These are phyloP conservation scores for Fulica atra DNA, from an alignment of 2,113 vertebrate species.

Conservation along the genomic window DNA sequence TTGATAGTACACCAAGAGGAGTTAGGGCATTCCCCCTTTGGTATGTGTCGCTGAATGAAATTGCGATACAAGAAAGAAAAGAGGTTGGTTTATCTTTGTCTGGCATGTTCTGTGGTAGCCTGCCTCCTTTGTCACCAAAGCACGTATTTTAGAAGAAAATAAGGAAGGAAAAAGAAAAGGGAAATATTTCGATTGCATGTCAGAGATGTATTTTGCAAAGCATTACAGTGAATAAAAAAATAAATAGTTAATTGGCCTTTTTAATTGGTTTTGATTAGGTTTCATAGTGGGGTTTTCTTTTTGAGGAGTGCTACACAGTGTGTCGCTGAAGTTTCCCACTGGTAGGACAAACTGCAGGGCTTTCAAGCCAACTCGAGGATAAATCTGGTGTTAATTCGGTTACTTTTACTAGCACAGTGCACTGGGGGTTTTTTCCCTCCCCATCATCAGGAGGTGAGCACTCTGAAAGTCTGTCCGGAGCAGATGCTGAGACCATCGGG, in stretches of 20 bases:
- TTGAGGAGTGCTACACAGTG: background rate
- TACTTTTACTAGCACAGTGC: background rate
- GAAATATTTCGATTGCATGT: background rate
- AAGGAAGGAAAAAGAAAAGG: conserved; percentile 2
- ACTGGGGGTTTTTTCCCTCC: background rate
- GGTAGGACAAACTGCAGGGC: background rate
- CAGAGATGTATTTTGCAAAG: background rate
- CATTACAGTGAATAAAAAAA: background rate
- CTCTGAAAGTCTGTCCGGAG: background rate
- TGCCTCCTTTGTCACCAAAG: background rate
- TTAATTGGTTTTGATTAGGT: background rate
- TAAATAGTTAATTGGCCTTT: background rate
- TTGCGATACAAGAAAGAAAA: background rate
- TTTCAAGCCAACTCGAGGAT: background rate
- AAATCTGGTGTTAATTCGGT: background rate
- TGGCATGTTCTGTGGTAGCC: background rate
- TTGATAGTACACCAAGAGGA: background rate
- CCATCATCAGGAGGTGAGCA: background rate
- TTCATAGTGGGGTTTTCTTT: background rate
- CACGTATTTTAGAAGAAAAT: background rate
- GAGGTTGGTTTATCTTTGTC: background rate
- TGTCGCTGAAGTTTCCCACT: background rate
- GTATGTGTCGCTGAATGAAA: background rate
- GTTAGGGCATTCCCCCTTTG: background rate
- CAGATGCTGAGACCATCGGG: background rate